Evolutionary conservation across 2,888 invertebrate genomes (phyloP).

Genomic region (Acleris literana): DNA sequence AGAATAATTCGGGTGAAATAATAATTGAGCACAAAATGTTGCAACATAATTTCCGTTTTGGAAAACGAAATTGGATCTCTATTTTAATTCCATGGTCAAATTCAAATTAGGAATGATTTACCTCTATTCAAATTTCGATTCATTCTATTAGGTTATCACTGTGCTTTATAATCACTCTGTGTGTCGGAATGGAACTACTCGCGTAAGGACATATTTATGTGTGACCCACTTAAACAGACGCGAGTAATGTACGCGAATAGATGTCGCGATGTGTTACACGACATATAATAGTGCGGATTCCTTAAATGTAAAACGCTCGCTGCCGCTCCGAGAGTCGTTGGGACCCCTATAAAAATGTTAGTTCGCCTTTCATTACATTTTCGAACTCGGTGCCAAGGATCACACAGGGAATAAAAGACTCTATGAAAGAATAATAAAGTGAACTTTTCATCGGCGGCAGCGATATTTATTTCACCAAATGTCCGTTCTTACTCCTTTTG

Average conservation of each 20-base stretch:
- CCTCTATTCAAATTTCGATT: no score
- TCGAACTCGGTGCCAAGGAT: constrained; percentile 54
- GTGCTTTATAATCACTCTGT: no score
- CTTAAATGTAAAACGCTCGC: constrained; percentile 79
- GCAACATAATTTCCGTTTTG: not conserved
- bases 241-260: constrained; percentile 46
- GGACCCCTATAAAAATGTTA: constrained; percentile 82
- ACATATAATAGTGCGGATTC: constrained; percentile 77
- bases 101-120: no score
- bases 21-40: not conserved
- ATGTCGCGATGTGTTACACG: constrained; percentile 71
- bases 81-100: constrained; percentile 8
- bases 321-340: constrained; percentile 73
- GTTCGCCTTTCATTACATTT: constrained; percentile 79
- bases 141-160: no score
- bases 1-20: constrained; percentile 10
- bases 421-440: constrained; percentile 43
- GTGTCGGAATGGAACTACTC: no score
- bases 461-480: constrained; percentile 60
- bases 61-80: not conserved
- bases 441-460: constrained; percentile 43
- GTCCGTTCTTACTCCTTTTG: constrained; percentile 63
- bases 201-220: not conserved
- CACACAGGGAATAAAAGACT: constrained; percentile 49
- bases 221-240: constrained; percentile 9